Conservation (phyloP, 30 jellyfish, hydroid and myxozoan species). For the Phacellophora camtschatica region DNA sequence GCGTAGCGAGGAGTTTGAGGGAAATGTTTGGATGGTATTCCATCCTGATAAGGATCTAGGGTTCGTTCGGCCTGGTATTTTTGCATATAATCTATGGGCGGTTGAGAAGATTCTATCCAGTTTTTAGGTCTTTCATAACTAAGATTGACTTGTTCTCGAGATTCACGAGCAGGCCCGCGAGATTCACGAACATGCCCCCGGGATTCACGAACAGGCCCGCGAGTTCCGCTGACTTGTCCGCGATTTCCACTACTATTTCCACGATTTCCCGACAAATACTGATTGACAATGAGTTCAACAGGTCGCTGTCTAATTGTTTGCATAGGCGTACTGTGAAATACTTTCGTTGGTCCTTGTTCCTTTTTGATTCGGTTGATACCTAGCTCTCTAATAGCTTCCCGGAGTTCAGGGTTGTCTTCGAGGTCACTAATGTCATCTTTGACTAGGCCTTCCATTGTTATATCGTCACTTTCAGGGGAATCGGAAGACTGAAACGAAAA, state of each 20-base stretch:
- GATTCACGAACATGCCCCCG: neutral
- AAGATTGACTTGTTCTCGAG: neutral
- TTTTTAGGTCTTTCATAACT: conserved; percentile 20
- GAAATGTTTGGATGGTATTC: neutral
- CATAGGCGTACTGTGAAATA: conserved; percentile 14
- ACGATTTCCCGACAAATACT: neutral
- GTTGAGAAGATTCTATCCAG: conserved; percentile 13
- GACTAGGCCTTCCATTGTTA: neutral
- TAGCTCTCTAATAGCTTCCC: neutral
- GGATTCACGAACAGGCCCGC: neutral
- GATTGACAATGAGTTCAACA: conserved; percentile 20
- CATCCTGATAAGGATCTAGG: neutral
- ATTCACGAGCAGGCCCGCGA: neutral
- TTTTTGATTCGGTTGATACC: neutral
- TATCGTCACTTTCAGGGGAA: conserved; percentile 24
- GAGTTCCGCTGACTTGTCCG: neutral
- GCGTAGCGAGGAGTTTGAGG: neutral
- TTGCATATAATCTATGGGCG: neutral
- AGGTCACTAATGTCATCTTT: neutral
- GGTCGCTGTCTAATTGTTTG: neutral
- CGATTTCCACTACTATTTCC: neutral
- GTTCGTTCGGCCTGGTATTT: neutral
- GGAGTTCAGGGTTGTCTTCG: neutral
- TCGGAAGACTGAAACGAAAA: conserved; percentile 24
- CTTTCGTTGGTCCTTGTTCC: neutral